Evolutionary conservation across 2,888 invertebrate genomes (phyloP).

Genomic region (Cordilura impudica): DNA sequence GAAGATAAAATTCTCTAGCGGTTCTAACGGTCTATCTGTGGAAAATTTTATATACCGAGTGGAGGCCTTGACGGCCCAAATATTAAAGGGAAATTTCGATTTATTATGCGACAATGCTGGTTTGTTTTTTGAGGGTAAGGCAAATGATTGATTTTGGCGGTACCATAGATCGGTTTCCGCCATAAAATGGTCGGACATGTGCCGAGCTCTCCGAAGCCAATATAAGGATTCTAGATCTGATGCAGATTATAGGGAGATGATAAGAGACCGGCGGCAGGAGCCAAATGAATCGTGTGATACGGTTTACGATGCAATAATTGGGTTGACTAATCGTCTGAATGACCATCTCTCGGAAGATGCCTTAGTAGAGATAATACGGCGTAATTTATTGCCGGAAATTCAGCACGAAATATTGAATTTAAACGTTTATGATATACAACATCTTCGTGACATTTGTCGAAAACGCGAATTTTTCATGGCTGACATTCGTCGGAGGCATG

Average conservation of each 20-base stretch:
- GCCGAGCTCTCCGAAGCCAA: neutral
- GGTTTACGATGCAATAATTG: neutral
- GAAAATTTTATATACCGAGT: conserved; percentile 6
- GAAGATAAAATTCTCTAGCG: conserved; percentile 1
- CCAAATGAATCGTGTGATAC: neutral
- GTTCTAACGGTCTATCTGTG: neutral
- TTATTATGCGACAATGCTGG: neutral
- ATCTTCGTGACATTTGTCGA: too few relatives aligned
- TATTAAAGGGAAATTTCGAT: neutral
- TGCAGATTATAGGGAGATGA: neutral
- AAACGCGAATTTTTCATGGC: too few relatives aligned
- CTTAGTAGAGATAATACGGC: too few relatives aligned
- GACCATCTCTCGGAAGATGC: too few relatives aligned
- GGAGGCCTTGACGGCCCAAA: neutral
- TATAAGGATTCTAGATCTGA: neutral
- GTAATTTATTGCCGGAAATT: too few relatives aligned
- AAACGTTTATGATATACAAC: too few relatives aligned
- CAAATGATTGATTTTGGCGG: neutral
- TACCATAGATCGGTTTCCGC: neutral
- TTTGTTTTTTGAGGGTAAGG: too few relatives aligned
- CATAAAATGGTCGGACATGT: neutral
- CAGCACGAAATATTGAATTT: too few relatives aligned
- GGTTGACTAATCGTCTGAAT: neutral
- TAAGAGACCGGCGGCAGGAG: neutral
- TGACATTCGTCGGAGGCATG: too few relatives aligned